Percentiles rank a stretch among this genome's conserved stretches.
Conservation (phyloP, 1,140 invertebrate species). For the Caenorhabditis elegans region WBcel235 BX284603.4:11162001-11162500, state of each 20-base stretch:
- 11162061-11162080: not conserved
- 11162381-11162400: conserved; percentile 10
- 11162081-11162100: conserved; percentile 1
- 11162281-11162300: too few species aligned
- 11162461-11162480: not conserved
- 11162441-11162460: not conserved
- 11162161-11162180: not conserved
- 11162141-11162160: not conserved
- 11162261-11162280: too few species aligned
- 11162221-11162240: too few species aligned
- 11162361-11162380: conserved; percentile 23
- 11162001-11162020: too few species aligned
- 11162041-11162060: too few species aligned
- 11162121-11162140: conserved; percentile 14
- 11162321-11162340: not conserved
- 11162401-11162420: not conserved
- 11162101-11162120: not conserved
- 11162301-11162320: too few species aligned
- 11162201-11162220: too few species aligned
- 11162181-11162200: conserved; percentile 16
- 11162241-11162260: too few species aligned
- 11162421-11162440: conserved; percentile 13
- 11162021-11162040: too few species aligned
- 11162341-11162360: not conserved
- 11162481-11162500: not conserved